Evolutionary conservation across 2,888 invertebrate genomes (phyloP), one percentile per base, ranked within the genome.

Genomic region (Aleiodes leptofemur): DNA sequence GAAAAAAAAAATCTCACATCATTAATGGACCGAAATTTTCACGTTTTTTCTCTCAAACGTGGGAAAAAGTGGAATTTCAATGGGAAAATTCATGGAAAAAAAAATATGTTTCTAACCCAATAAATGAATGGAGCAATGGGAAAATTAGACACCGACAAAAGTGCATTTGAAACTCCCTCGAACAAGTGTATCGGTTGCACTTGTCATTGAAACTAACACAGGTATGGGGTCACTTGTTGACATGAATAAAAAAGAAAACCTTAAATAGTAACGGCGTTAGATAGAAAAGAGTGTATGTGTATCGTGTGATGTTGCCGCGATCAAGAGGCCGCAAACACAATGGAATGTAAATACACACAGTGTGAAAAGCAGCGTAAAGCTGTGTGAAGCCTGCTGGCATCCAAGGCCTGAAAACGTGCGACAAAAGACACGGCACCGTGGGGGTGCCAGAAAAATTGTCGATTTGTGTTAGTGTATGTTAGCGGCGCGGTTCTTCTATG

Each of bases 401-500:
- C 64, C 1, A 23, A 23, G 23, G 43, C 14, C 11, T 48, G 64
- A 48, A 23, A 64, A 23, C 43, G 64, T 48, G 23, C 64, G 43
- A 64, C 64, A 64, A 64, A 64, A 64, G 64, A 64, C 64, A 64
- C 64, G 34, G 48, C 64, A 11, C 64, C 64, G 4, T 23, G 64
- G 48, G 64, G 64, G 64, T 64, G 64, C 64, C 4, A 48, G 64
- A 64, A 64, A 48, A 64, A 64, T 43, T 64, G 64, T 64, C 64
- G 9, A 64, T 43, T 64, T 23, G 64, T 43, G 64, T 48, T n/a
- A 43, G 64, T 16, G 64, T 14, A n/a, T 14, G 3, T 53, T 5
- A 55, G 55, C 13, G 70, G 55, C 74, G 74, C 73, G 70, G 69
- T 77, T 23, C 73, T 68, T 66, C 77, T 55, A 68, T 48, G 51